phyloP scores from a whole-genome alignment of 1,140 invertebrate genomes.

The Ips nitidus region DNA sequence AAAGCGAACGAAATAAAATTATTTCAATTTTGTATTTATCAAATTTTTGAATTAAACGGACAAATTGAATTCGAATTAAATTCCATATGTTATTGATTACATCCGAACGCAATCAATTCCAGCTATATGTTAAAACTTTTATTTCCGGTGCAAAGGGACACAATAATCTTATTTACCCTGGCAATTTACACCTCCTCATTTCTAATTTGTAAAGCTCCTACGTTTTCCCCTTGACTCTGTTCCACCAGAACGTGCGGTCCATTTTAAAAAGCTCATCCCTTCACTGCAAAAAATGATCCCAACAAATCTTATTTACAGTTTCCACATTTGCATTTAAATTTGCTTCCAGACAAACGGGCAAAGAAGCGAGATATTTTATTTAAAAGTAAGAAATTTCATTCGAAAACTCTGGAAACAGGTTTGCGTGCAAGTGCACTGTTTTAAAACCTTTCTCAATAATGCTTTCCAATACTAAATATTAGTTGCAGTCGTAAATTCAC shows the following conservation, averaged over 20 bases:
- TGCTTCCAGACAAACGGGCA: conserved; percentile 11
- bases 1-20: background rate
- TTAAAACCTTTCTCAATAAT: too few species aligned
- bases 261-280: conserved; percentile 11
- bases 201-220: conserved; percentile 16
- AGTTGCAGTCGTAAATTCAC: too few species aligned
- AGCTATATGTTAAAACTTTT: too few species aligned
- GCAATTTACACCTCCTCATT: conserved; percentile 1
- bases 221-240: conserved; percentile 5
- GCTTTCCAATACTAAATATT: too few species aligned
- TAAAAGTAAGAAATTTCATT: too few species aligned
- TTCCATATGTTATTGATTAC: too few species aligned
- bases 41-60: background rate
- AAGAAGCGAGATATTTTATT: background rate
- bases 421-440: too few species aligned
- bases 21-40: background rate
- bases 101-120: background rate
- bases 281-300: conserved; percentile 16
- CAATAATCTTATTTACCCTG: conserved; percentile 1
- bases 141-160: too few species aligned
- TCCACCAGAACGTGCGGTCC: conserved; percentile 6
- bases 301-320: conserved; percentile 24
- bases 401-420: too few species aligned
- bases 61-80: background rate
- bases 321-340: conserved; percentile 23